Percentiles rank a stretch among this genome's conserved stretches.
phyloP scores from a whole-genome alignment of 2,797 vertebrate genomes.

The Cyprinodon diabolis region DNA sequence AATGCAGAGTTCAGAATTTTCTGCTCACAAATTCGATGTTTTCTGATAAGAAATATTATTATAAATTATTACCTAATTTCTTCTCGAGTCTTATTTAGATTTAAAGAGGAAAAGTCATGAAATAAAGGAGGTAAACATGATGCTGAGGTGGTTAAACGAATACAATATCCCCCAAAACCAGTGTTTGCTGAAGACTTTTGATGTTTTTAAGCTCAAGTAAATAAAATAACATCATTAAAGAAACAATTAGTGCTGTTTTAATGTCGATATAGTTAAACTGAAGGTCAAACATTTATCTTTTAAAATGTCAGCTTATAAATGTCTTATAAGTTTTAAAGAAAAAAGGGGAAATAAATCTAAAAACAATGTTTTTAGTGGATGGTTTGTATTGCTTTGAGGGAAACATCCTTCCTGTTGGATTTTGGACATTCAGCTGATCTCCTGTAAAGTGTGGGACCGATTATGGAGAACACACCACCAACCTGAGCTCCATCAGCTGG shows the following conservation, averaged over 20 bases:
- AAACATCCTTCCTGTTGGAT: slow-evolving; percentile 6
- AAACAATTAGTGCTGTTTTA: background rate
- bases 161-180: background rate
- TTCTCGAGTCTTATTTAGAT: background rate
- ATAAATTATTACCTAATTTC: background rate
- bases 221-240: background rate
- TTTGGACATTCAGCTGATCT: slow-evolving; percentile 8
- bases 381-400: background rate
- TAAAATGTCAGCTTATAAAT: background rate
- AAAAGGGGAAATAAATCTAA: too few species aligned
- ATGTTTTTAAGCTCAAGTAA: background rate
- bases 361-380: too few species aligned
- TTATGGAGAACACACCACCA: slow-evolving; percentile 31
- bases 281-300: background rate
- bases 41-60: background rate
- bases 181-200: background rate
- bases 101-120: background rate
- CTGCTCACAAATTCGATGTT: background rate
- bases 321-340: too few species aligned
- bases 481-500: slow-evolving; percentile 35
- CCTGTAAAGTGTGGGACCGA: slow-evolving; percentile 9
- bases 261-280: background rate
- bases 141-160: background rate
- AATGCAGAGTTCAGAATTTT: too few species aligned
- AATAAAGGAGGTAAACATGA: background rate